Evolutionary conservation across 2,113 vertebrate genomes (phyloP), one percentile per base, ranked within the genome.

Genomic region (Oplegnathus fasciatus): DNA sequence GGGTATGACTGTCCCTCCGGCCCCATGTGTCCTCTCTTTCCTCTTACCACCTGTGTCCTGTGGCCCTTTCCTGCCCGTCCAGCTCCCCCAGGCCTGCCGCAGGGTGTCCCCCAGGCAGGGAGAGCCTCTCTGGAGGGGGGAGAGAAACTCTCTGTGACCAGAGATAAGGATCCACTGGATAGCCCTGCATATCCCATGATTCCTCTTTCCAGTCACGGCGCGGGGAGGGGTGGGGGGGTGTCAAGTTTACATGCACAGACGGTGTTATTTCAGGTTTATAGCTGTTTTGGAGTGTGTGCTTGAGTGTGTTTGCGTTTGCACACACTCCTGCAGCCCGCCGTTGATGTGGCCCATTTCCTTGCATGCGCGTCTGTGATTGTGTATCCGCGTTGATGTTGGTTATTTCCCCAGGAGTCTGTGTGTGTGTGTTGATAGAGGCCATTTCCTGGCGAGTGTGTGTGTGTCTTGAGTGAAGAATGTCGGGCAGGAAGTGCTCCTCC

Each of bases 401-500:
- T 91, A 82, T 92, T 92, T 90, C 86, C 87, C 77, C 64, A 30
- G 78, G 75, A 89, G 81, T 77, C 79, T 91, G 87, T 86, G 85
- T 88, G 84, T 87, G 86, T 89, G 90, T 92, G 91, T 94, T 94
- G 93, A 95, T 92, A 93, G 93, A 92, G 89, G 91, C 94, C 89
- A 92, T 94, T 94, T 95, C 94, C 94, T 95, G 92, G 74, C 32
- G 66, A 93, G 88, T 91, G 92, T 87, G 87, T 93, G 87, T 86
- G 88, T 86, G 86, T 92, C 88, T 94, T 93, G 92, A 94, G 91
- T 91, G 93, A 95, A 94, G 94, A 95, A 94, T 94, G 93, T 94
- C 93, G 76, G 90, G 83, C 92, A 94, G 95, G 94, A 95, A 95
- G 93, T 93, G 90, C 94, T 95, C 94, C 94, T 95, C 94, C 94